A percentile compares a stretch with the other conserved stretches of the same genome.
Conservation (phyloP, 53 echinoderm and acorn worm species). For the Holothuria scabra region DNA sequence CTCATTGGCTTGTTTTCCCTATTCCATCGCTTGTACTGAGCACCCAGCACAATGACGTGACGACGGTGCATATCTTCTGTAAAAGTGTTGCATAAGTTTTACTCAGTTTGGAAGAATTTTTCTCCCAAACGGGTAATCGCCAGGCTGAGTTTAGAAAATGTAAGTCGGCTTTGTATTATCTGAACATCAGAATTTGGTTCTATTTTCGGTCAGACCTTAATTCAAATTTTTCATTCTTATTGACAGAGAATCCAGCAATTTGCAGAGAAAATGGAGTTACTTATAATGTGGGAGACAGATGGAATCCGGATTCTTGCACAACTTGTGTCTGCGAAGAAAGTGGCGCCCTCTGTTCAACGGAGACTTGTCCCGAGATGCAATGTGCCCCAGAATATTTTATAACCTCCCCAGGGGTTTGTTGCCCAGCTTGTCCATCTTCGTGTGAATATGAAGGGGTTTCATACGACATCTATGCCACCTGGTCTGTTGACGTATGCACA, state of each 20-base stretch:
- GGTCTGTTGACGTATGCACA: conserved; percentile 5
- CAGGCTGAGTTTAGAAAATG: too few relatives aligned
- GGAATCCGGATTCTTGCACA: conserved; percentile 9
- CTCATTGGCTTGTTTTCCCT: too few relatives aligned
- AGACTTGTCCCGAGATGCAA: not conserved
- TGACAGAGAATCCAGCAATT: not conserved
- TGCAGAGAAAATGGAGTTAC: conserved; percentile 1
- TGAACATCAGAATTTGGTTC: too few relatives aligned
- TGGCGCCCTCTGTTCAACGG: not conserved
- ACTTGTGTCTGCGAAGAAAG: not conserved
- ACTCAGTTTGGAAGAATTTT: too few relatives aligned
- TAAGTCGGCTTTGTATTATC: too few relatives aligned
- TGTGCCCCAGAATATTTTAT: conserved; percentile 11
- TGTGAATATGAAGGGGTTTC: not conserved
- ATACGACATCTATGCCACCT: conserved; percentile 23
- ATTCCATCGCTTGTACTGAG: too few relatives aligned
- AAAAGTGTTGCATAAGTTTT: too few relatives aligned
- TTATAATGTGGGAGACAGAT: not conserved
- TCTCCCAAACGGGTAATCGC: too few relatives aligned
- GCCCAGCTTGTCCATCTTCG: not conserved
- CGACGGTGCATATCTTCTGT: too few relatives aligned
- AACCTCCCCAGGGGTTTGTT: not conserved
- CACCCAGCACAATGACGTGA: too few relatives aligned
- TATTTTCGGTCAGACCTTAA: too few relatives aligned
- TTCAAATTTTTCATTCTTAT: not conserved